phyloP scores from a whole-genome alignment of 2,797 vertebrate species.

The Benthosema pterotum region DNA sequence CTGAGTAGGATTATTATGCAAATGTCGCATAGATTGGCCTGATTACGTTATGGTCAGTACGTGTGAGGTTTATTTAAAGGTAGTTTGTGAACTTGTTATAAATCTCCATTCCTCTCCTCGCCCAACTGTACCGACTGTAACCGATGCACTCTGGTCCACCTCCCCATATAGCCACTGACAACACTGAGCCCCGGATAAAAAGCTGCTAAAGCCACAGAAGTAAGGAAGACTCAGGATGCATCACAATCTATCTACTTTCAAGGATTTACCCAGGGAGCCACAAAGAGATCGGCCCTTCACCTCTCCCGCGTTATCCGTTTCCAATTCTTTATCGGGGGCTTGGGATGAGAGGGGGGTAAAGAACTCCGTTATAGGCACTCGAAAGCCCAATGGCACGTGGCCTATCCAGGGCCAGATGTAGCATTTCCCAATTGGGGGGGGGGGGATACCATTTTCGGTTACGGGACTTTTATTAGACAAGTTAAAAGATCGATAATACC shows the following conservation, averaged over 20 bases:
- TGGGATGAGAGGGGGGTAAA: conserved; percentile 10
- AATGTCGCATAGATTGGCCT: no score
- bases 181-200: conserved; percentile 48
- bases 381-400: conserved; percentile 41
- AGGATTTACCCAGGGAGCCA: conserved; percentile 58
- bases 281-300: conserved; percentile 48
- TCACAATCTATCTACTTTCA: conserved; percentile 65
- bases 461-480: no score
- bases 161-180: conserved; percentile 17
- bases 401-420: no score
- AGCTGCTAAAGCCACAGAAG: conserved; percentile 38
- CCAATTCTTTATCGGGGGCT: conserved; percentile 64
- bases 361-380: conserved; percentile 42
- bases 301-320: conserved; percentile 69
- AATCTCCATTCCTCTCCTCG: conserved; percentile 55
- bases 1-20: no score
- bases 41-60: no score
- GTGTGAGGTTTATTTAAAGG: no score
- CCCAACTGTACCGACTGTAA: no score
- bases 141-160: background rate
- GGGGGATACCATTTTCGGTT: no score
- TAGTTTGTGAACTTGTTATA: conserved; percentile 61
- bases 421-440: no score
- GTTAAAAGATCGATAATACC: no score
- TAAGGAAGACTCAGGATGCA: conserved; percentile 45